Conservation (phyloP, 2,113 vertebrate species). For the Pardalotus punctatus region DNA sequence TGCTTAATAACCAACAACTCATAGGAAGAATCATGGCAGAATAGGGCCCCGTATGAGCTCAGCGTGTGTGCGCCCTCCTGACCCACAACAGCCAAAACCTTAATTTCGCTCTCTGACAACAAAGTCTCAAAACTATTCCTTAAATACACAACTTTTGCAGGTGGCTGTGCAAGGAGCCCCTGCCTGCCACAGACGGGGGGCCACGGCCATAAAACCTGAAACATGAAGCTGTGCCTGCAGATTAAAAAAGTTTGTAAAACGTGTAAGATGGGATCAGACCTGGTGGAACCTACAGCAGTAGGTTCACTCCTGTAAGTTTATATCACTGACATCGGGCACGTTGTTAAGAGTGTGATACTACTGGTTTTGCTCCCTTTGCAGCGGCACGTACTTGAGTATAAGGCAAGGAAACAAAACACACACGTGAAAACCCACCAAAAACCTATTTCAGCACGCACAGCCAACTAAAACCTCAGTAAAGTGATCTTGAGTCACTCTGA, state of each 20-base stretch:
- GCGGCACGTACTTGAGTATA: neutral
- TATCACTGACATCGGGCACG: neutral
- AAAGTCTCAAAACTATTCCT: constrained; percentile 23
- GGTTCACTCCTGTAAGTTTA: neutral
- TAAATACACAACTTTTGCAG: constrained; percentile 9
- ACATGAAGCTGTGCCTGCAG: constrained; percentile 30
- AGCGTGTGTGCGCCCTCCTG: neutral
- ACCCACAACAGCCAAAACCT: constrained; percentile 25
- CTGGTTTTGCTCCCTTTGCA: neutral
- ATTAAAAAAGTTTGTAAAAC: constrained; percentile 43
- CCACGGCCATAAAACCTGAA: constrained; percentile 25
- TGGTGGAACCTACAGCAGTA: constrained; percentile 6
- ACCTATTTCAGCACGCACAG: neutral
- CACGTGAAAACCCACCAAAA: neutral
- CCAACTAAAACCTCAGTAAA: neutral
- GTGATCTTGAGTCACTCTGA: neutral
- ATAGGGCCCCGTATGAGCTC: neutral
- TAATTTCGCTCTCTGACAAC: constrained; percentile 26
- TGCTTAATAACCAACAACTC: neutral
- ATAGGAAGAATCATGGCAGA: neutral
- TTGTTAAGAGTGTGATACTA: neutral
- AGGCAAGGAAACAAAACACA: neutral
- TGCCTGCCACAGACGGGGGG: neutral
- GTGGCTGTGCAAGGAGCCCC: neutral
- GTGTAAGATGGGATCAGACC: neutral